Conservation (phyloP, 2,113 vertebrate genomes). For the Clupea harengus region DNA sequence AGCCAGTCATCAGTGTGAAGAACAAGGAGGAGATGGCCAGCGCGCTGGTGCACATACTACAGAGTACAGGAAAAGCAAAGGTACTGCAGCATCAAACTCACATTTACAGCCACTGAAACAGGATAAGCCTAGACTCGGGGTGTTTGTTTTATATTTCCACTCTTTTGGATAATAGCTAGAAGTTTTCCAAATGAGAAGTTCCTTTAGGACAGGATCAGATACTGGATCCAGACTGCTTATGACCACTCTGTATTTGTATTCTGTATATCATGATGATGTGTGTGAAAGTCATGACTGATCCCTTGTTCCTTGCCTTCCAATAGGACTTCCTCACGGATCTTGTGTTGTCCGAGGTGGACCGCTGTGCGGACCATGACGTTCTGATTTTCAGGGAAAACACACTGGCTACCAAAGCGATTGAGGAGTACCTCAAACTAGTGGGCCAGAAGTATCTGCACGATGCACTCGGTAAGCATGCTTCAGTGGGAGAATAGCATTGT, state of each 20-base stretch:
- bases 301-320: slow-evolving; percentile 35
- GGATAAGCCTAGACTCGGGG: too few species aligned
- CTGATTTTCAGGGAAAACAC: slow-evolving; percentile 98
- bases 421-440: slow-evolving; percentile 94
- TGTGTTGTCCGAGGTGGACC: slow-evolving; percentile 96
- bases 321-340: slow-evolving; percentile 96
- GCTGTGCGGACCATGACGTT: slow-evolving; percentile 91
- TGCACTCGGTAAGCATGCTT: slow-evolving; percentile 80
- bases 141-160: too few species aligned
- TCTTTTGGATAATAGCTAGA: too few species aligned
- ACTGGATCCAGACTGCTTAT: not conserved
- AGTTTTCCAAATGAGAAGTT: too few species aligned
- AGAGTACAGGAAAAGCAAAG: slow-evolving; percentile 94
- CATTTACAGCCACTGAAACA: not conserved
- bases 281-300: not conserved
- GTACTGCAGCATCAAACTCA: slow-evolving; percentile 59
- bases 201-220: not conserved
- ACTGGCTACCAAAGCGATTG: slow-evolving; percentile 93
- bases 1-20: slow-evolving; percentile 92
- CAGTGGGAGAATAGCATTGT: too few species aligned
- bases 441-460: slow-evolving; percentile 96
- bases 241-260: too few species aligned
- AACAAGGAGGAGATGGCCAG: slow-evolving; percentile 97
- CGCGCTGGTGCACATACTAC: slow-evolving; percentile 94
- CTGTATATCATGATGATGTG: not conserved